Conservation (phyloP, 2,113 vertebrate genomes). For the Ceyx cyanopectus region DNA sequence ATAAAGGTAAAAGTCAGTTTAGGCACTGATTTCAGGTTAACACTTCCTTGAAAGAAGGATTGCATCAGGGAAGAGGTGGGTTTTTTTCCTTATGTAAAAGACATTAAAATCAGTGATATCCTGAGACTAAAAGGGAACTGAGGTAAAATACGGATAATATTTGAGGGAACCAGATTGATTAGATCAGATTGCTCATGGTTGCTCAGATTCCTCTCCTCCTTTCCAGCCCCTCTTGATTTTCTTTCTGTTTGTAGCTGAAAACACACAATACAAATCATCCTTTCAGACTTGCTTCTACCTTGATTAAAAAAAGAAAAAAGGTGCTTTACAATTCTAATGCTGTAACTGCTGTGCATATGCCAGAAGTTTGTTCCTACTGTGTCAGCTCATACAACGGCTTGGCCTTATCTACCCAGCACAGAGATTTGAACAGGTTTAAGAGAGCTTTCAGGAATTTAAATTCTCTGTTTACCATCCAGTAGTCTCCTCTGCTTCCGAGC, state of each 20-base stretch:
- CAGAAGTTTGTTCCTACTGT: slow-evolving; percentile 57
- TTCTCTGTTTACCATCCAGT: slow-evolving; percentile 31
- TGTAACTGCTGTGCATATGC: background rate
- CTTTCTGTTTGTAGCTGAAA: background rate
- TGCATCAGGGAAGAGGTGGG: background rate
- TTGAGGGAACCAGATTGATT: slow-evolving; percentile 6
- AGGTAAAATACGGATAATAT: background rate
- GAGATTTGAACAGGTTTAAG: slow-evolving; percentile 62
- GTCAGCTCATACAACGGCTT: slow-evolving; percentile 47
- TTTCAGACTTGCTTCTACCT: slow-evolving; percentile 37
- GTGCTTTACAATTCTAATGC: slow-evolving; percentile 59
- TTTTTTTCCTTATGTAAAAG: background rate
- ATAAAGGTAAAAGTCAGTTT: background rate
- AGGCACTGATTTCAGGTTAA: background rate
- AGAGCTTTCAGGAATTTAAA: slow-evolving; percentile 64
- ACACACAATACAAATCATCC: slow-evolving; percentile 7
- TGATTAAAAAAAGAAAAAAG: background rate
- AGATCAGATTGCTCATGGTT: background rate
- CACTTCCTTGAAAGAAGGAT: background rate
- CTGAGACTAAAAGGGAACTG: background rate
- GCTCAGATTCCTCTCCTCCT: background rate
- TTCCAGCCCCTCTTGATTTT: background rate
- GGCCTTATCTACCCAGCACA: slow-evolving; percentile 64
- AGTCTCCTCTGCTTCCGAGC: background rate
- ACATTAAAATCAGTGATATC: background rate